Evolutionary conservation across 2,888 invertebrate genomes (phyloP), one percentile per base, ranked within the genome.

Genomic region (Amblyjoppa proteus): DNA sequence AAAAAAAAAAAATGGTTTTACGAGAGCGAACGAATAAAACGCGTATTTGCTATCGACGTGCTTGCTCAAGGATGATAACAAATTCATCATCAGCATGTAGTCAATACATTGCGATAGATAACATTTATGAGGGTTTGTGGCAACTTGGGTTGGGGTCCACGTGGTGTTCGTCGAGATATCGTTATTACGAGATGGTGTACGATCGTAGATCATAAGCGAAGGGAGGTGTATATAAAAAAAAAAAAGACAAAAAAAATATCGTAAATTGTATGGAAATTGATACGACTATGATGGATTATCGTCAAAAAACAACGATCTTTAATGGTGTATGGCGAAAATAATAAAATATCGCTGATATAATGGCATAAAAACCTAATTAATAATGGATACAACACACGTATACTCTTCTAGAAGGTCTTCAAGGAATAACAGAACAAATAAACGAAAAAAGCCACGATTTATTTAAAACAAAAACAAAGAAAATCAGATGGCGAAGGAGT

Each of bases 121-220:
- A 79, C 66, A 34, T 56, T 71, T 83, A 66, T 34, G 82, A 79
- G 69, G 81, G 49, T 51, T 74, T 77, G 53, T 77, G 64, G 75
- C 64, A 69, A 75, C 70, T 66, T 31, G 82, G 56, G 71, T 79
- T 58, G 79, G 75, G 74, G 70, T 64, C 73, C 31, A 79, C 58
- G 56, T 75, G 85, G 25, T 25, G 25, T 79, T 76, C 71, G 71
- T 82, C 79, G 51, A 45, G 51, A 58, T 81, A 74, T 71, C 71
- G 68, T 75, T 78, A 49, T 83, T 70, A 78, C 74, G 58, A 76
- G 69, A 25, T 56, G 78, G 77, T 70, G 53, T 41, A 81, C 74
- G 71, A 66, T 84, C 34, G 41, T 83, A 80, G 82, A 80, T n/a
- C n/a, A 83, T 85, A 85, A 85, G 85, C 79, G 41, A 85, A 53